These are phyloP conservation scores for Staurois parvus DNA, from an alignment of 2,797 vertebrate species.

Conservation along the genomic window DNA sequence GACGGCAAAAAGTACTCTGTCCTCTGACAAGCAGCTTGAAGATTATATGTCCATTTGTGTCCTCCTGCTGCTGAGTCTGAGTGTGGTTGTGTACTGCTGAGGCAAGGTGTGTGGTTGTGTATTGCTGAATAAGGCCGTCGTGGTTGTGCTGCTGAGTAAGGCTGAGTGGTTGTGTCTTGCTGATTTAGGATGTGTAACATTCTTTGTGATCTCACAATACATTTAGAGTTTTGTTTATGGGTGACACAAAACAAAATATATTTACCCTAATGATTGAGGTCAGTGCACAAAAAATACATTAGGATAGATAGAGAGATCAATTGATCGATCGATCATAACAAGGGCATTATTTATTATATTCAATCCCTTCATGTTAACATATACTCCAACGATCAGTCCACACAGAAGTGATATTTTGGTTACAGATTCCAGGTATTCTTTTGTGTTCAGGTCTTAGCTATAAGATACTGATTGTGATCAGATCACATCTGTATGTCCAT, in stretches of 20 bases:
- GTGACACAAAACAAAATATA: constrained; percentile 6
- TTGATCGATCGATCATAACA: not conserved
- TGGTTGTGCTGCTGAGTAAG: constrained; percentile 11
- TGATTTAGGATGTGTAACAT: constrained; percentile 34
- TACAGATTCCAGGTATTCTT: no score
- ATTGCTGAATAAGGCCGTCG: constrained; percentile 27
- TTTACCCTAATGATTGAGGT: constrained; percentile 18
- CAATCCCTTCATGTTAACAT: no score
- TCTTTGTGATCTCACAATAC: constrained; percentile 27
- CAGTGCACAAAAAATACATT: not conserved
- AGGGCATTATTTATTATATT: no score
- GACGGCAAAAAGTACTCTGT: constrained; percentile 14
- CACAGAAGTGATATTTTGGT: no score
- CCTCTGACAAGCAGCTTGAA: constrained; percentile 1
- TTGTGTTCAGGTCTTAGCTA: no score
- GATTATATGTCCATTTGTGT: constrained; percentile 13
- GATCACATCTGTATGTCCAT: no score
- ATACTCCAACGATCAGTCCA: no score
- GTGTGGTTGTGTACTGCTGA: constrained; percentile 47
- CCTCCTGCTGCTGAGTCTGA: constrained; percentile 23
- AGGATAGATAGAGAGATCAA: not conserved
- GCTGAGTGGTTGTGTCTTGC: constrained; percentile 28
- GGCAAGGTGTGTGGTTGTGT: constrained; percentile 47
- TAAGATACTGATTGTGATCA: no score
- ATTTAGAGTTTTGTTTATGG: constrained; percentile 4